Conservation (phyloP, 2,888 invertebrate genomes). For the Drosophila anceps region DNA sequence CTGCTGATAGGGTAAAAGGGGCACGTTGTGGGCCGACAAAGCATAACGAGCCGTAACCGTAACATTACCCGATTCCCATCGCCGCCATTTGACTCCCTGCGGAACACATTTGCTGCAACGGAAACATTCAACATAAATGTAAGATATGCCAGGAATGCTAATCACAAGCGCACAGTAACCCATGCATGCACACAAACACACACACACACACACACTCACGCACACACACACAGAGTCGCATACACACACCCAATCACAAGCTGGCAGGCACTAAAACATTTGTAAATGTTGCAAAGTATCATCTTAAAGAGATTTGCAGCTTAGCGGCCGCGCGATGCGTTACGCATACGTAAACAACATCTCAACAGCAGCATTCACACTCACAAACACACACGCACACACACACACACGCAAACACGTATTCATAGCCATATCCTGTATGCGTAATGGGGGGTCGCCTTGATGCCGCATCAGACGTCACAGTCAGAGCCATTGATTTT, state of each 20-base stretch:
- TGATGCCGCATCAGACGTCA: constrained; percentile 37
- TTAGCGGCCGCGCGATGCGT: constrained; percentile 82
- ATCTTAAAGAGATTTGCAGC: constrained; percentile 85
- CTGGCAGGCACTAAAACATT: constrained; percentile 72
- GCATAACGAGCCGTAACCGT: constrained; percentile 83
- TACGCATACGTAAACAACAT: constrained; percentile 81
- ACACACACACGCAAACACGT: constrained; percentile 1
- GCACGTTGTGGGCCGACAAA: constrained; percentile 28
- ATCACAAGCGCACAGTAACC: constrained; percentile 65
- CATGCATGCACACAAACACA: constrained; percentile 14
- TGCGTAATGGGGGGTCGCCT: constrained; percentile 50
- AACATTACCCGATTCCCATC: constrained; percentile 74
- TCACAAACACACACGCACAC: constrained; percentile 4
- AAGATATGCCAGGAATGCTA: constrained; percentile 83
- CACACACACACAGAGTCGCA: constrained; percentile 9
- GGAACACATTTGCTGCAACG: constrained; percentile 76
- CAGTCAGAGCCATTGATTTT: constrained; percentile 68
- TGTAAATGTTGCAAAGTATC: constrained; percentile 83
- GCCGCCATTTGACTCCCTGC: constrained; percentile 25
- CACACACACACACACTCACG: constrained; percentile 5
- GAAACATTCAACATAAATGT: constrained; percentile 80
- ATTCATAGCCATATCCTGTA: constrained; percentile 19
- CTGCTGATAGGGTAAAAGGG: constrained; percentile 4
- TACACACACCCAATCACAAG: constrained; percentile 31
- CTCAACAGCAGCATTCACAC: constrained; percentile 31